Base-by-base conservation (phyloP, 2,888 invertebrate genomes). In the Ceratothoa steindachneri region DNA sequence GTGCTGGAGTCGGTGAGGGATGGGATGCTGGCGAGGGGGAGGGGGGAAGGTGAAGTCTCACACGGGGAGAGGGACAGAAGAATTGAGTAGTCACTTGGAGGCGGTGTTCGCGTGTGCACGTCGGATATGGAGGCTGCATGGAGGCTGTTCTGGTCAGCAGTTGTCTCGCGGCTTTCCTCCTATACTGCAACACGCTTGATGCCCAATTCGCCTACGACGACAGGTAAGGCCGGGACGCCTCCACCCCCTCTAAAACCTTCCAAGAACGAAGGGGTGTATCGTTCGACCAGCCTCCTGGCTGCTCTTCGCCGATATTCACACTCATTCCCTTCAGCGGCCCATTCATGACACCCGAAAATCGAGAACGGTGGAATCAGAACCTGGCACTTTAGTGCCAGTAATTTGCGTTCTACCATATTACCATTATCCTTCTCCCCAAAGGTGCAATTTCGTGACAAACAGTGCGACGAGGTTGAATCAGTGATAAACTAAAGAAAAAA, bases 121-220 rank as follows among this genome's bases (percentile, higher is more conserved):
- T 69, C 77, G 75, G 74, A 72, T 75, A 75, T 74, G 74, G 80
- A 73, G 80, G 73, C 75, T 74, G 66, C 81, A 81, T 81, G 81
- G 81, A 81, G 78, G 78, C 75, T 64, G 73, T 79, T 74, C 77
- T 78, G 80, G 72, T 81, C 73, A 73, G 77, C 72, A 80, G 80
- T 77, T 80, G 80, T 75, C 74, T 81, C 75, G 77, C 83, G 60
- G 84, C 85, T 68, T 80, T 84, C 64, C 80, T 83, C 52, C 83
- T 86, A 75, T 86, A 86, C 81, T 82, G 84, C 76, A 85, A 86
- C 82, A 85, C 85, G n/a, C 80, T 86, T 66, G 82, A 83, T 71
- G 86, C 85, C n/a, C 84, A 85, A 76, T 86, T 86, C 82, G 86
- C 86, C 73, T 86, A 86, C 81, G 86, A 86, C 82, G 86, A 86